A percentile compares a stretch with the other conserved stretches of the same genome.
These are phyloP conservation scores for Caranx melampygus DNA, from an alignment of 2,113 vertebrate genomes.

Conservation along the genomic window DNA sequence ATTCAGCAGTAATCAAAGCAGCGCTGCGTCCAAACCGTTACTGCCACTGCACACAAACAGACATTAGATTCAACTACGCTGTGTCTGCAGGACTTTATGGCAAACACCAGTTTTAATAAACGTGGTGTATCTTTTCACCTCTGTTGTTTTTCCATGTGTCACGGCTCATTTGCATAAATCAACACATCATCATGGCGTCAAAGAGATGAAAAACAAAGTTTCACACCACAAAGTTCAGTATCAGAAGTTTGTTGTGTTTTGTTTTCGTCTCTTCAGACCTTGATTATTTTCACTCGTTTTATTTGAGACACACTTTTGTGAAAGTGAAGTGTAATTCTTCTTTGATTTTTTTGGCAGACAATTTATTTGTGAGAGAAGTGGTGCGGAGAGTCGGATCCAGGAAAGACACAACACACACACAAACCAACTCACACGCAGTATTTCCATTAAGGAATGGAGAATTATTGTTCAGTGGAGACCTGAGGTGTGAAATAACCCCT, in stretches of 20 bases:
- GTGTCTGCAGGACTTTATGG: background rate
- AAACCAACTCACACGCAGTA: background rate
- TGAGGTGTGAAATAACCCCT: conserved; percentile 24
- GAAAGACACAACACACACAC: conserved; percentile 11
- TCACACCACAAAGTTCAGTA: background rate
- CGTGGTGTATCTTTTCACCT: too few species aligned
- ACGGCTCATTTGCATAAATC: too few species aligned
- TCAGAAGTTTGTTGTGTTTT: background rate
- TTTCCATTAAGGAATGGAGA: conserved; percentile 13
- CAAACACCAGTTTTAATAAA: too few species aligned
- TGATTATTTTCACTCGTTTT: conserved; percentile 7
- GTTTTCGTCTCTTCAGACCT: background rate
- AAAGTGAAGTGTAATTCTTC: conserved; percentile 23
- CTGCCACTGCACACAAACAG: too few species aligned
- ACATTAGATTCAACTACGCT: background rate
- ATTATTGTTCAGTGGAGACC: conserved; percentile 26
- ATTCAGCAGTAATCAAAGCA: background rate
- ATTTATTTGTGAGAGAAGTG: conserved; percentile 36
- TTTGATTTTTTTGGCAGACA: conserved; percentile 23
- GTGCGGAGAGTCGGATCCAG: background rate
- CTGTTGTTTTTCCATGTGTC: too few species aligned
- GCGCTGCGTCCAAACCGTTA: too few species aligned
- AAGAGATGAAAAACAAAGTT: background rate
- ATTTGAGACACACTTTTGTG: background rate
- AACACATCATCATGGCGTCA: too few species aligned